A percentile compares a stretch with the other conserved stretches of the same genome.
phyloP scores from a whole-genome alignment of 1,140 invertebrate species.

The Cyclina sinensis region DNA sequence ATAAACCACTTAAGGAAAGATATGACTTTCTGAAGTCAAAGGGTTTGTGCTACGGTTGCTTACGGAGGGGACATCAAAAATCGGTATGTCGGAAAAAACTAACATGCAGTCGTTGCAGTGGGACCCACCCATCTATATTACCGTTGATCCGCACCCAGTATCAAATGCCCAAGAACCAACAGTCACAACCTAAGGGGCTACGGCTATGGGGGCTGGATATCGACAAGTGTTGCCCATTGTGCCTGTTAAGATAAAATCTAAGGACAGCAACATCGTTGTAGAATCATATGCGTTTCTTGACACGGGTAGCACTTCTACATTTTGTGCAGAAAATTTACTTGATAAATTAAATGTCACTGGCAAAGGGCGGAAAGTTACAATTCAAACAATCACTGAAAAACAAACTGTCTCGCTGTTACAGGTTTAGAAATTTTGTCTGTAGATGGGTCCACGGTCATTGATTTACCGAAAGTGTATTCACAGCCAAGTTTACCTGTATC shows the following conservation, averaged over 20 bases:
- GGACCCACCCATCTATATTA: background rate
- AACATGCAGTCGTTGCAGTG: background rate
- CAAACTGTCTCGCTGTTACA: too few species aligned
- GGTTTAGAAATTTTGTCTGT: background rate
- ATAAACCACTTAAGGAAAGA: conserved; percentile 27
- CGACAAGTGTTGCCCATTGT: background rate
- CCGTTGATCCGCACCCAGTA: background rate
- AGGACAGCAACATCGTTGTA: background rate
- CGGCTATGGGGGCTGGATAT: background rate
- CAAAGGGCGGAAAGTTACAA: too few species aligned
- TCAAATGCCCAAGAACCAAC: background rate
- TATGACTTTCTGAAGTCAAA: conserved; percentile 10
- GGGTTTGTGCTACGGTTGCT: conserved; percentile 38
- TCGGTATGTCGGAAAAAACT: background rate
- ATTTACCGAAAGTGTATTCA: too few species aligned
- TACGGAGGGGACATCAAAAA: too few species aligned
- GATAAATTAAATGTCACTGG: background rate
- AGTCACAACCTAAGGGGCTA: too few species aligned
- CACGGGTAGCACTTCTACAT: conserved; percentile 4
- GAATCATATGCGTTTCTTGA: too few species aligned
- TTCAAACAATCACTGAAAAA: too few species aligned
- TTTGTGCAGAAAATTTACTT: conserved; percentile 4
- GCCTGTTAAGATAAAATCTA: conserved; percentile 11
- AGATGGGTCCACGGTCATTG: too few species aligned
- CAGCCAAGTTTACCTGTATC: too few species aligned